These are phyloP conservation scores for Spodoptera litura DNA, from an alignment of 1,140 invertebrate species.

Conservation along the genomic window DNA sequence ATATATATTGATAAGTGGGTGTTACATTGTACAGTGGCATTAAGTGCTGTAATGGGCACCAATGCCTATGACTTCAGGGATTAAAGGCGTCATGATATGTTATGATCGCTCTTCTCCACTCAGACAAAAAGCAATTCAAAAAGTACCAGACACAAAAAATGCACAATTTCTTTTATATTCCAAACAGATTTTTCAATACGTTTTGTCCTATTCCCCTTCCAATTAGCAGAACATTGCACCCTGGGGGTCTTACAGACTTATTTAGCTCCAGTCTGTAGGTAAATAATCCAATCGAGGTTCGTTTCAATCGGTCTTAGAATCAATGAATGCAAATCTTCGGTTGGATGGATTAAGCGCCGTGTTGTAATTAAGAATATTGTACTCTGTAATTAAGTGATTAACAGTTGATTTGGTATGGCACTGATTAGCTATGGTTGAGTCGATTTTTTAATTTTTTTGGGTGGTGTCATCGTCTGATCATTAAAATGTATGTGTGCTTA, in stretches of 20 bases:
- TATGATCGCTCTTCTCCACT: too few relatives aligned
- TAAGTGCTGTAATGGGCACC: too few relatives aligned
- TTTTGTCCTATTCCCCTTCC: neutral
- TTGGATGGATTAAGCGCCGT: constrained; percentile 3
- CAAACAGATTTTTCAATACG: constrained; percentile 18
- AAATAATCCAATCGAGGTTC: constrained; percentile 5
- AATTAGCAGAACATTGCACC: constrained; percentile 10
- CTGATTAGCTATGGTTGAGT: neutral
- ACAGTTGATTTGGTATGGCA: neutral
- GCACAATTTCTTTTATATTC: neutral
- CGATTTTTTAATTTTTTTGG: too few relatives aligned
- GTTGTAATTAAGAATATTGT: constrained; percentile 12
- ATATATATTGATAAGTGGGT: too few relatives aligned
- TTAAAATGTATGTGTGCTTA: too few relatives aligned
- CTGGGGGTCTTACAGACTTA: constrained; percentile 9
- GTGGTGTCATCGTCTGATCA: too few relatives aligned
- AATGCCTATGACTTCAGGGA: too few relatives aligned
- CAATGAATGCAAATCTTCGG: constrained; percentile 33
- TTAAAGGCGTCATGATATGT: too few relatives aligned
- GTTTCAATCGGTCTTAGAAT: constrained; percentile 25
- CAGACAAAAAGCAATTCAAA: neutral
- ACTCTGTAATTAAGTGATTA: constrained; percentile 20
- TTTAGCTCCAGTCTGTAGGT: constrained; percentile 9
- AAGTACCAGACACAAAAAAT: neutral
- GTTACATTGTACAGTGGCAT: too few relatives aligned